Base-by-base conservation (phyloP, 2,113 vertebrate species). In the Vulpes ferrilata region DNA sequence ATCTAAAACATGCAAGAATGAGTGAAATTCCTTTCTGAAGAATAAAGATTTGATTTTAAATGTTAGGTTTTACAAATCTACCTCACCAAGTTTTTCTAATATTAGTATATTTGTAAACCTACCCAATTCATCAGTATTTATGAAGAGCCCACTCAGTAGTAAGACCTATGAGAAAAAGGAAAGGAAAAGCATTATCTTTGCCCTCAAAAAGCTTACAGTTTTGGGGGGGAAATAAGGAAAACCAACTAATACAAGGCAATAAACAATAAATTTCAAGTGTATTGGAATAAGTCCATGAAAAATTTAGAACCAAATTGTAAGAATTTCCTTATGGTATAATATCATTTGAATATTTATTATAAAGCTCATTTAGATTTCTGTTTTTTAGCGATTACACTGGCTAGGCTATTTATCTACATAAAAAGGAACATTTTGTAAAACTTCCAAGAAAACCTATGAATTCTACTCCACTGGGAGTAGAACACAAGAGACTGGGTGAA, bases 281-380 rank as follows among this genome's bases (percentile, higher is more conserved):
- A 51, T 16, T 88, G 38, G 23, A 93, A 1, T 25, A 92, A 7
- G 6, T 51, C 3, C 7, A n/a, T 82, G 16, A 96, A 87, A 32
- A 71, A 71, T 88, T n/a, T 85, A 30, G 32, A 89, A 57, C 3
- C 64, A 93, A 88, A 91, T 57, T 76, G 22, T 64, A 89, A 32
- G 11, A 60, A 73, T 16, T 91, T 81, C 35, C 38, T 81, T 78
- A 84, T 82, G n/a, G 19, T 4, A 64, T 3, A 74, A 5, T 53
- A 84, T 81, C n/a, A 90, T 79, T 96, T 95, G 74, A 93, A 60
- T 84, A 86, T 59, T 92, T 65, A 80, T 84, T 80, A 38, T 71
- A 88, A 87, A 76, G 19, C 32, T 5, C 9, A 88, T 30, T 67
- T 84, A n/a, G 11, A 87, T 4, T 71, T 94, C 65, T 60, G 20